Base-by-base conservation (phyloP, 2,797 vertebrate species). In the Myripristis murdjan region DNA sequence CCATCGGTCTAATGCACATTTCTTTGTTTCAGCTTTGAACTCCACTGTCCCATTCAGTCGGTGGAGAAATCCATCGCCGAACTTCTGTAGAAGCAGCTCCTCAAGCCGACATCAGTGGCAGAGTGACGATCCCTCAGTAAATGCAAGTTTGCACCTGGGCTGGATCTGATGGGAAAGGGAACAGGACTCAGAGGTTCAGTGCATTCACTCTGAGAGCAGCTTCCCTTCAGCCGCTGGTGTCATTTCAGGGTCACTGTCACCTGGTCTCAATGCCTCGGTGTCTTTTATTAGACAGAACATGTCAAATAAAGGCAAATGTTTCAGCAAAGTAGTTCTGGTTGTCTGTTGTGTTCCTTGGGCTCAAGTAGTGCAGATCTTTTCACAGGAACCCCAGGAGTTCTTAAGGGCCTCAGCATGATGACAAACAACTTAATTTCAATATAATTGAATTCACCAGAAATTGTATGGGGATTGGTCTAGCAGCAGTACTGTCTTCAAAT, bases 121-220 rank as follows among this genome's bases (percentile, higher is more conserved):
- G 80, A 70, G 63, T 96, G 95, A 96, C 2, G 94, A 93, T 91
- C 90, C 84, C 93, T 89, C 91, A 91, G 94, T 89, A 94, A 96
- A 95, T 84, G 92, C 92, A 71, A 6, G 22, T 1, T 20, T 89
- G 94, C 92, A 90, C 85, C 95, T 94, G 93, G 92, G 94, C 46
- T 88, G 90, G 93, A 92, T 94, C 92, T 90, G 95, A 96, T 92
- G 71, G 33, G 75, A 85, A 67, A 73, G 75, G 87, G 87, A 88
- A 73, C 55, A 14, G 68, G 65, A 51, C 84, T 92, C 77, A 8
- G 90, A 88, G 86, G 55, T 92, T 92, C 39, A 63, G 91, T 94
- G 93, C 90, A 94, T 95, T 95, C 92, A 77, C 85, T 90, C 90
- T 73, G 89, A 91, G 78, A 64, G 33, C 79, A 57, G 53, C 67